phyloP scores from a whole-genome alignment of 2,113 vertebrate species.

The Oryzias javanicus region DNA sequence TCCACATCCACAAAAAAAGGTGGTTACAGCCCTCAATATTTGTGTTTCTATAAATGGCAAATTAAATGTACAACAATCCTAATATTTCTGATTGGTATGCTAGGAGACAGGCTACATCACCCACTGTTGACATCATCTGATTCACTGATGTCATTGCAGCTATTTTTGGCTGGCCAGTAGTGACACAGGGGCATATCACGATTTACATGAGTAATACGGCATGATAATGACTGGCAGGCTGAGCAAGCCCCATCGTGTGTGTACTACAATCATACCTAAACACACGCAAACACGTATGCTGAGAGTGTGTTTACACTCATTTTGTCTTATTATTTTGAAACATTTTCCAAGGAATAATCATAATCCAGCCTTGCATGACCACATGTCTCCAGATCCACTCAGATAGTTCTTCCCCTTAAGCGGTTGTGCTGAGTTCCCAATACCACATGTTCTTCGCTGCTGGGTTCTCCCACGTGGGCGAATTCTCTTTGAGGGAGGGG shows the following conservation, averaged over 20 bases:
- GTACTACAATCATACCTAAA: slow-evolving; percentile 7
- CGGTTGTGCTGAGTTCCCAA: slow-evolving; percentile 35
- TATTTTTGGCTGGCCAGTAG: slow-evolving; percentile 48
- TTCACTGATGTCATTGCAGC: slow-evolving; percentile 46
- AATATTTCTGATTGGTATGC: slow-evolving; percentile 38
- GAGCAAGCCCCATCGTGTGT: slow-evolving; percentile 7
- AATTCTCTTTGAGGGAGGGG: slow-evolving; percentile 11
- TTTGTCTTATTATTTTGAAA: slow-evolving; percentile 7
- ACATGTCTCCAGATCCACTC: neutral
- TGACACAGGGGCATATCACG: slow-evolving; percentile 58
- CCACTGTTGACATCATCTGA: slow-evolving; percentile 36
- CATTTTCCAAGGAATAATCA: neutral
- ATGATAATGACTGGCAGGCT: slow-evolving; percentile 57
- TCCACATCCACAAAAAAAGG: slow-evolving; percentile 21
- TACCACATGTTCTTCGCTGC: slow-evolving; percentile 54
- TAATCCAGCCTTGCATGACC: neutral
- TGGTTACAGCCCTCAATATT: slow-evolving; percentile 19
- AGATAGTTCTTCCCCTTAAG: slow-evolving; percentile 39
- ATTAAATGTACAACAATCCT: slow-evolving; percentile 31
- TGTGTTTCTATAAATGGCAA: slow-evolving; percentile 54
- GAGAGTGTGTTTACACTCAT: neutral
- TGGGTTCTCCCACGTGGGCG: slow-evolving; percentile 58
- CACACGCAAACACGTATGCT: slow-evolving; percentile 7
- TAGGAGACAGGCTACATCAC: slow-evolving; percentile 45
- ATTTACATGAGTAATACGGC: slow-evolving; percentile 50